These are phyloP conservation scores for Nibea albiflora DNA, from an alignment of 2,113 vertebrate species.

Conservation along the genomic window DNA sequence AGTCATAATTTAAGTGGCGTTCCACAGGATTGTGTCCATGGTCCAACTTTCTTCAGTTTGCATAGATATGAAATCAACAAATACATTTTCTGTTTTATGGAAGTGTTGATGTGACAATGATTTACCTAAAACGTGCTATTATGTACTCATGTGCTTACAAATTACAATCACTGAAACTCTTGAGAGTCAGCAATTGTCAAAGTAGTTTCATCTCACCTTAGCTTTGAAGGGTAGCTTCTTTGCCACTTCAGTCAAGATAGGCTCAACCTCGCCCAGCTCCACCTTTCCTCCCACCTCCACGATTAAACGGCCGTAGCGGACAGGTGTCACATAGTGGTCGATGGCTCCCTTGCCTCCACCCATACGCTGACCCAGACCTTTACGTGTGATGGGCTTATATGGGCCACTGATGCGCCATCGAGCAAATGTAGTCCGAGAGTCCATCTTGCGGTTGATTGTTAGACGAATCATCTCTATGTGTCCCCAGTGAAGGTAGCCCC, in stretches of 20 bases:
- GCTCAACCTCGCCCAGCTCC: slow-evolving; percentile 86
- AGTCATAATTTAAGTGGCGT: neutral
- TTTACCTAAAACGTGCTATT: neutral
- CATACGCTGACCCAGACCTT: slow-evolving; percentile 95
- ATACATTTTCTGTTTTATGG: neutral
- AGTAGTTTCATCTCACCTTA: slow-evolving; percentile 67
- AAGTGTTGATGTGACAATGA: neutral
- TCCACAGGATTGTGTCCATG: neutral
- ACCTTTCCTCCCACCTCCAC: slow-evolving; percentile 92
- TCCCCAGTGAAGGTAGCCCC: slow-evolving; percentile 94
- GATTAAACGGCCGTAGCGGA: slow-evolving; percentile 87
- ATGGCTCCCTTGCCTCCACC: slow-evolving; percentile 96
- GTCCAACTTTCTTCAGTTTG: neutral
- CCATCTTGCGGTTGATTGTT: slow-evolving; percentile 90
- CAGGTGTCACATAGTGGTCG: slow-evolving; percentile 91
- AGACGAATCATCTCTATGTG: slow-evolving; percentile 98
- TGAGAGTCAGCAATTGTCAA: neutral
- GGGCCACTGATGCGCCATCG: slow-evolving; percentile 90
- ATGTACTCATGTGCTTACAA: no score
- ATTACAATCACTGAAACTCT: neutral
- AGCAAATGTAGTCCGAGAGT: slow-evolving; percentile 89
- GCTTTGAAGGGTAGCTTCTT: slow-evolving; percentile 93
- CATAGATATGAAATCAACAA: neutral
- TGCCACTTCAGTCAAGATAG: slow-evolving; percentile 86
- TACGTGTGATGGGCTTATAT: slow-evolving; percentile 90